phyloP scores from a whole-genome alignment of 2,888 invertebrate species.

The Loripinus fragilis region DNA sequence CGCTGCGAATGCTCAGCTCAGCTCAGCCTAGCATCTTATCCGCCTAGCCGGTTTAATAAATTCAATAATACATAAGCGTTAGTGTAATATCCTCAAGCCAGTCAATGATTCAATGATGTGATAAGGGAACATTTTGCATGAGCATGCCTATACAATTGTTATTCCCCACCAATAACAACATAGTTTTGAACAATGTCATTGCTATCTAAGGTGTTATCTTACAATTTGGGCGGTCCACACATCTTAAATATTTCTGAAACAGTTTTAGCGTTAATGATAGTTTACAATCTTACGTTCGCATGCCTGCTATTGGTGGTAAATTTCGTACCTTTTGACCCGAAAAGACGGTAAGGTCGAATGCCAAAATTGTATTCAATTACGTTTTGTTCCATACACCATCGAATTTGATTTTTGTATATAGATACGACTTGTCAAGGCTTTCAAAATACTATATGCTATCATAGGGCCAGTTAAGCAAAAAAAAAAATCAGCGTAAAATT shows the following conservation, averaged over 20 bases:
- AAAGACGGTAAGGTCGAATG: slow-evolving; percentile 49
- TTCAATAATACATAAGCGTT: too few relatives aligned
- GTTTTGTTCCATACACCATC: slow-evolving; percentile 49
- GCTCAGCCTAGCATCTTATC: too few relatives aligned
- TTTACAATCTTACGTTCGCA: background rate
- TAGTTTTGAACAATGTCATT: slow-evolving; percentile 1
- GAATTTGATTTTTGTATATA: slow-evolving; percentile 48
- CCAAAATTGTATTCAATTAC: slow-evolving; percentile 59
- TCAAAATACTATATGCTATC: slow-evolving; percentile 46
- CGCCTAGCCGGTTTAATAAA: too few relatives aligned
- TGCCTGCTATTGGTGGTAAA: slow-evolving; percentile 31
- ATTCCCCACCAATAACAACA: background rate
- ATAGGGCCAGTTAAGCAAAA: too few relatives aligned
- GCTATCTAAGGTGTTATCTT: slow-evolving; percentile 2
- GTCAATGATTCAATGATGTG: too few relatives aligned
- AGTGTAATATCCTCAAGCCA: too few relatives aligned
- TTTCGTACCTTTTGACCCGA: slow-evolving; percentile 41
- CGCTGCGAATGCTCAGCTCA: too few relatives aligned
- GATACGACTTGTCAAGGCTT: slow-evolving; percentile 29
- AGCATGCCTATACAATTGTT: slow-evolving; percentile 3
- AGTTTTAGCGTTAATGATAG: background rate
- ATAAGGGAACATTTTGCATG: too few relatives aligned
- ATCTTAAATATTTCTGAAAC: background rate
- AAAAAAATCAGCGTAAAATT: too few relatives aligned
- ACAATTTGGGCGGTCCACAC: slow-evolving; percentile 11